phyloP scores from a whole-genome alignment of 2,888 invertebrate species.

The Eilema griseolum region DNA sequence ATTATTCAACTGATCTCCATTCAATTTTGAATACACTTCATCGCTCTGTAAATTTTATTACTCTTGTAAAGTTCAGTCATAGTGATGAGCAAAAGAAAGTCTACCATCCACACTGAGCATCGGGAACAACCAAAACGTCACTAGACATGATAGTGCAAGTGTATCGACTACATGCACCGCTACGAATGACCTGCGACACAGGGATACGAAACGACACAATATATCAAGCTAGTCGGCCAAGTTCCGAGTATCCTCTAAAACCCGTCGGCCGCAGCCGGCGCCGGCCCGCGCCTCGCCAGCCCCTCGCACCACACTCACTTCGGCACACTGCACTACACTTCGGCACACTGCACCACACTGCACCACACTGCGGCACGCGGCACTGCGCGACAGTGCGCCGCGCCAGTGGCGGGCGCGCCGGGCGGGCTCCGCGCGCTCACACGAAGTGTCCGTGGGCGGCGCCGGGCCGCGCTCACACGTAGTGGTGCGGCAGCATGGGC shows the following conservation, averaged over 20 bases:
- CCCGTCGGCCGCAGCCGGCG: not conserved
- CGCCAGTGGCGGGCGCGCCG: not conserved
- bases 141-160: not conserved
- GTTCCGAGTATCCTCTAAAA: not conserved
- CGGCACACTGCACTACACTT: too few relatives aligned
- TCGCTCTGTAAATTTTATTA: too few relatives aligned
- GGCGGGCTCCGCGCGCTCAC: conserved; percentile 31
- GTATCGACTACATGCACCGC: not conserved
- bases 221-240: not conserved
- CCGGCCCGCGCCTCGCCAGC: not conserved
- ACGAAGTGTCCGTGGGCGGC: conserved; percentile 39
- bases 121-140: not conserved
- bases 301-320: too few relatives aligned
- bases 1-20: too few relatives aligned
- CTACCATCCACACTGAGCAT: not conserved
- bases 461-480: conserved; percentile 43
- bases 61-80: not conserved
- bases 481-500: conserved; percentile 51
- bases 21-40: too few relatives aligned
- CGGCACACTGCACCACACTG: not conserved
- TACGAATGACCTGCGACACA: not conserved
- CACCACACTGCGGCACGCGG: not conserved
- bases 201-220: not conserved
- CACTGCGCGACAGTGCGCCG: not conserved
- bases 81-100: not conserved